Evolutionary conservation across 2,113 vertebrate species (phyloP).

Genomic region (Leucoraja erinaceus): DNA sequence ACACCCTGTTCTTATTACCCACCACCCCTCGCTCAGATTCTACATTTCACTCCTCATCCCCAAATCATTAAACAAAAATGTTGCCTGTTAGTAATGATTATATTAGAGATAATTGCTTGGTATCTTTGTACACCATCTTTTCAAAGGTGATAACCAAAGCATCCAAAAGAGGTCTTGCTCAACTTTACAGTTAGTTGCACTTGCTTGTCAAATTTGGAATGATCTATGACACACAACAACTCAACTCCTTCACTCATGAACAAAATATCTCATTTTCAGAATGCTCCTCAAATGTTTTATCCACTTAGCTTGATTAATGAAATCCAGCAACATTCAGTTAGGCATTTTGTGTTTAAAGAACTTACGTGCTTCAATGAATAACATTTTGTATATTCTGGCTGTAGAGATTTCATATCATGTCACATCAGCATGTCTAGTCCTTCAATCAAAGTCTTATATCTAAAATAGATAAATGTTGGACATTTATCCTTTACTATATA

Average conservation of each 20-base stretch:
- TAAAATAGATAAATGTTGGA: too few species aligned
- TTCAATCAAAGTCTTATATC: too few species aligned
- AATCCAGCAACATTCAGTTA: neutral
- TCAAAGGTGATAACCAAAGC: neutral
- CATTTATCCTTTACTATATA: neutral
- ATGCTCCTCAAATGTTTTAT: too few species aligned
- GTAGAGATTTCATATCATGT: too few species aligned
- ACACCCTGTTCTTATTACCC: too few species aligned
- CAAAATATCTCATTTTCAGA: too few species aligned
- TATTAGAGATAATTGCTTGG: neutral
- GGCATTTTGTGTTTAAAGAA: neutral
- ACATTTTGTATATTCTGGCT: too few species aligned
- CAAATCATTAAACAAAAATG: neutral
- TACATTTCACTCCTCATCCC: too few species aligned
- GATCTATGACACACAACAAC: neutral
- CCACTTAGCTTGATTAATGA: neutral
- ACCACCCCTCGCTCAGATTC: too few species aligned
- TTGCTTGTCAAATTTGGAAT: neutral
- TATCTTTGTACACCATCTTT: neutral
- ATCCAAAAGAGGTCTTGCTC: neutral
- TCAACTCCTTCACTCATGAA: neutral
- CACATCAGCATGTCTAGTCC: too few species aligned
- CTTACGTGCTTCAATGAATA: neutral
- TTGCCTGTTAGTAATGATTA: neutral
- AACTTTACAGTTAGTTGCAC: neutral